Percentiles rank a stretch among this genome's conserved stretches.
Evolutionary conservation across 2,797 vertebrate genomes (phyloP).

Genomic region (Clarias platycephalus): DNA sequence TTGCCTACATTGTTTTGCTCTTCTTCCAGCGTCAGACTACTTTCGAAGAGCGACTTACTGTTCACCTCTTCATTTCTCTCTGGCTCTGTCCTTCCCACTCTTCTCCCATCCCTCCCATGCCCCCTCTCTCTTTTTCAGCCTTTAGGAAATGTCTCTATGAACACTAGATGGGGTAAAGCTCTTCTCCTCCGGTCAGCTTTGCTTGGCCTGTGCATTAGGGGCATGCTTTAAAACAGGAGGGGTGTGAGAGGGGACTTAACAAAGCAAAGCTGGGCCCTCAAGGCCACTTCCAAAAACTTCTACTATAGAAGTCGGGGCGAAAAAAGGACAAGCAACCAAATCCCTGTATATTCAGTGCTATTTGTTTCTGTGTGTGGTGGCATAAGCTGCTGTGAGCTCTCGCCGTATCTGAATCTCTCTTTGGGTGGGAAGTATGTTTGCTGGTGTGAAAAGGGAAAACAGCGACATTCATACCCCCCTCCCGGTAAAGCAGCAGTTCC

Average conservation of each 20-base stretch:
- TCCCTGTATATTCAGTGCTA: conserved; percentile 85
- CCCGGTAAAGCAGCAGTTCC: conserved; percentile 85
- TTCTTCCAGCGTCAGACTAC: conserved; percentile 74
- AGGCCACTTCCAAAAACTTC: conserved; percentile 87
- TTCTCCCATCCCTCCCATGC: conserved; percentile 43
- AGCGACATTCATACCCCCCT: conserved; percentile 81
- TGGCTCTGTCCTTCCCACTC: conserved; percentile 46
- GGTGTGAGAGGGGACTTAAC: conserved; percentile 65
- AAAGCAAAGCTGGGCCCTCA: conserved; percentile 75
- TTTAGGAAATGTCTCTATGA: conserved; percentile 78
- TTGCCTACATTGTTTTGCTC: conserved; percentile 77
- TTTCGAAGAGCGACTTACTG: conserved; percentile 64
- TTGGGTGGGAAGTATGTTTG: conserved; percentile 86
- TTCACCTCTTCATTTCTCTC: conserved; percentile 51
- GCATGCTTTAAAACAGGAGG: conserved; percentile 78
- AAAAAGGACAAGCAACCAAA: conserved; percentile 88
- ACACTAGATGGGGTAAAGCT: conserved; percentile 95
- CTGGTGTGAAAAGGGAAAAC: conserved; percentile 85
- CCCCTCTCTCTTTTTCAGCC: conserved; percentile 65
- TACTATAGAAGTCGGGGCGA: conserved; percentile 88
- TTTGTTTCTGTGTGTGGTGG: conserved; percentile 59
- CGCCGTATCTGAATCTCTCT: conserved; percentile 82
- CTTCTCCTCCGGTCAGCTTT: conserved; percentile 79
- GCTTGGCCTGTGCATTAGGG: conserved; percentile 83
- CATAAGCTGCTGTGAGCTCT: conserved; percentile 73